Evolutionary conservation across 2,797 vertebrate genomes (phyloP), one percentile per base, ranked within the genome.

Genomic region (Halcyon chelicuti): DNA sequence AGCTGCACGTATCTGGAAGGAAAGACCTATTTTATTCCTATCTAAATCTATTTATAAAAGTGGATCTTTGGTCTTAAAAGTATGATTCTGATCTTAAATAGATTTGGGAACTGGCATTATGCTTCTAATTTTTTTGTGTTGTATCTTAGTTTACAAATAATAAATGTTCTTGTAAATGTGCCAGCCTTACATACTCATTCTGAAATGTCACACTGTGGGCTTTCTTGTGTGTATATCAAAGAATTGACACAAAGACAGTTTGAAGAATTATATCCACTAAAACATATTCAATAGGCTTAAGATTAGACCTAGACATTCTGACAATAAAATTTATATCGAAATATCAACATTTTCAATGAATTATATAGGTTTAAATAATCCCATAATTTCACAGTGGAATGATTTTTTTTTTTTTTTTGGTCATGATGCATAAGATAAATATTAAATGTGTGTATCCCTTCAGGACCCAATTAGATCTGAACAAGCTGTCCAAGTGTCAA

Each of bases 141-240:
- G 8, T 73, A 60, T 86, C 16, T 81, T 49, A 70, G 55, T 91
- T 94, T 88, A 82, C 63, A 91, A 88, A 90, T 86, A 90, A 88
- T 78, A 86, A 86, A 71, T 94, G 51, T 88, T 90, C 76, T 91
- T 81, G 71, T 39, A 76, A 67, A 63, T 57, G 28, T 81, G 74
- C 77, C 90, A 96, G n/a, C 14, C 47, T 86, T 76, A 19, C 40
- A 88, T 86, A 86, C 14, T 71, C 33, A 67, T 77, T 77, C 49
- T 88, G 54, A 92, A 90, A 93, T 92, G 60, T 44, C 82, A 91
- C 42, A 61, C n/a, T 78, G 74, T 90, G 35, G 61, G 80, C 12
- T 94, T 95, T 83, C 65, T 94, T 18, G 19, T 44, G 10, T 40
- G 37, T 84, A 42, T 52, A 52, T 90, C 70, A 84, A 90, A 91